Percentiles rank a stretch among this genome's conserved stretches.
Evolutionary conservation across 2,797 vertebrate species (phyloP).

Genomic region (Moxostoma hubbsi): DNA sequence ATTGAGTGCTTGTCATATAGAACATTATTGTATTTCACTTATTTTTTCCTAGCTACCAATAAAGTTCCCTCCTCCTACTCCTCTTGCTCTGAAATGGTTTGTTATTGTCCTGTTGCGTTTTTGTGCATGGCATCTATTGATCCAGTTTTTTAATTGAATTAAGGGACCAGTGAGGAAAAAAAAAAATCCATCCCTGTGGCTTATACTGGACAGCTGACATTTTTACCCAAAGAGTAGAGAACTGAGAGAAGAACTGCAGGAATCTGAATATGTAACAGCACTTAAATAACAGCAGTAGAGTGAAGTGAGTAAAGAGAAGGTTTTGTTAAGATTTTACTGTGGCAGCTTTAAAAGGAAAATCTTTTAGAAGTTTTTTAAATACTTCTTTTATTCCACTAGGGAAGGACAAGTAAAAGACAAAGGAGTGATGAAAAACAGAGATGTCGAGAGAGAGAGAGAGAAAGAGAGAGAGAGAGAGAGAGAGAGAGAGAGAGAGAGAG

Average conservation of each 20-base stretch:
- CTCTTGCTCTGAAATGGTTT: slow-evolving; percentile 41
- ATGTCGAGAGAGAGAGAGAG: background rate
- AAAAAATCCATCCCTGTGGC: slow-evolving; percentile 72
- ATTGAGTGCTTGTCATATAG: slow-evolving; percentile 27
- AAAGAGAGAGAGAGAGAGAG: slow-evolving; percentile 2
- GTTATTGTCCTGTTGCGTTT: slow-evolving; percentile 48
- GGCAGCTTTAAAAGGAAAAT: background rate
- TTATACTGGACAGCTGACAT: slow-evolving; percentile 78
- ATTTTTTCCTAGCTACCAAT: slow-evolving; percentile 28
- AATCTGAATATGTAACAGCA: background rate
- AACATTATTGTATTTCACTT: slow-evolving; percentile 36
- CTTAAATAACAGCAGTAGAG: background rate
- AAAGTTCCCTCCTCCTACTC: slow-evolving; percentile 13
- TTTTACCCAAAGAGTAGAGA: slow-evolving; percentile 70
- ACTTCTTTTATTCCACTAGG: background rate
- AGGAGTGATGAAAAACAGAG: background rate
- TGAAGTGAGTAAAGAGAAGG: background rate
- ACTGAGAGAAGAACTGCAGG: slow-evolving; percentile 51
- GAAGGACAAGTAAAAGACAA: background rate
- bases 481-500: background rate
- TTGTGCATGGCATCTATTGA: slow-evolving; percentile 48
- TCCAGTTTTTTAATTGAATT: slow-evolving; percentile 70
- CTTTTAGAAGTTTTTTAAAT: background rate
- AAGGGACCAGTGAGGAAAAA: slow-evolving; percentile 65
- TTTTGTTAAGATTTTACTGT: slow-evolving; percentile 22